phyloP scores from a whole-genome alignment of 2,888 invertebrate genomes.

The Cosmorhoe ocellata region DNA sequence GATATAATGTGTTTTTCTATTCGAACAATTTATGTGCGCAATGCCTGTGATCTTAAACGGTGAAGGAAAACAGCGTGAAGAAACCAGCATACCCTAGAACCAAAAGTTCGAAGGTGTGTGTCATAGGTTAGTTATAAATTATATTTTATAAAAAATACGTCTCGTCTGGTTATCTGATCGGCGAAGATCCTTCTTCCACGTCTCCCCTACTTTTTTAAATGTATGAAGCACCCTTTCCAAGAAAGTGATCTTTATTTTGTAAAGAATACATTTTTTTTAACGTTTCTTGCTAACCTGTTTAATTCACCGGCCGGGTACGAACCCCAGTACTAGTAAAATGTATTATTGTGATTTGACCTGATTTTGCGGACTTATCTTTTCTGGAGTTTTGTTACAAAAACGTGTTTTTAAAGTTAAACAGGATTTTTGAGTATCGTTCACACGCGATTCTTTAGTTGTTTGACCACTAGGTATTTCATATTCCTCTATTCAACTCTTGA shows the following conservation, averaged over 20 bases:
- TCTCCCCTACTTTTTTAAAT: constrained; percentile 5
- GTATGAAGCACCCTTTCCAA: constrained; percentile 2
- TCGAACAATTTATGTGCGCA: no score
- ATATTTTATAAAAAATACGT: no score
- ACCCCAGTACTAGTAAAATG: constrained; percentile 1
- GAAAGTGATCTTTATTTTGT: constrained; percentile 8
- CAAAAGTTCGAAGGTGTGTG: no score
- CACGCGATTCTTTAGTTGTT: neutral
- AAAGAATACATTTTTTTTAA: neutral
- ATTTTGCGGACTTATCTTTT: constrained; percentile 1
- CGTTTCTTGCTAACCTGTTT: constrained; percentile 22
- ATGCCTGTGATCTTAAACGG: no score
- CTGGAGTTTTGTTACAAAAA: neutral
- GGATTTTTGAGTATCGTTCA: neutral
- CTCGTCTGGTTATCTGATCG: no score
- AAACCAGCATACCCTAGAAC: no score
- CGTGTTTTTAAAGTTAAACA: neutral
- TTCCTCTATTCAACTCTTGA: no score
- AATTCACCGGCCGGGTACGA: constrained; percentile 14
- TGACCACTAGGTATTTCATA: no score
- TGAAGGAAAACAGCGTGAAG: no score
- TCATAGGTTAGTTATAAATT: no score
- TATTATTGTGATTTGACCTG: constrained; percentile 8
- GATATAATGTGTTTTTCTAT: no score
- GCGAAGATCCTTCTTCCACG: no score